A percentile compares a stretch with the other conserved stretches of the same genome.
phyloP scores from a whole-genome alignment of 2,888 invertebrate genomes.

The Cinara cedri region DNA sequence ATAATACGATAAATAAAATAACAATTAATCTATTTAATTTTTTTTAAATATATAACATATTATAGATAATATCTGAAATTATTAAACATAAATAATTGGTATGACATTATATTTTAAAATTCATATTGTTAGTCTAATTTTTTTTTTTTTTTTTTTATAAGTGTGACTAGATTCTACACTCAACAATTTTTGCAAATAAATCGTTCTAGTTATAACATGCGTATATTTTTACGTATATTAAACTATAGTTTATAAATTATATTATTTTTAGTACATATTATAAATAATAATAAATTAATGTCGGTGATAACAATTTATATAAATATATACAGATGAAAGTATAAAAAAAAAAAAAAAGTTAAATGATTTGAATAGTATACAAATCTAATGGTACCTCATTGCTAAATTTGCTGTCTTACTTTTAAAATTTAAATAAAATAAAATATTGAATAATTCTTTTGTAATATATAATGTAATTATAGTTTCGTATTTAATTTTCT shows the following conservation, averaged over 20 bases:
- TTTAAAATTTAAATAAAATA: constrained; percentile 34
- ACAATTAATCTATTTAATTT: constrained; percentile 26
- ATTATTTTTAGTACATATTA: constrained; percentile 40
- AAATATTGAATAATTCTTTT: constrained; percentile 39
- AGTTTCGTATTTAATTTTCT: constrained; percentile 64
- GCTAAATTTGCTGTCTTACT: constrained; percentile 11
- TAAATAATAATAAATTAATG: constrained; percentile 42
- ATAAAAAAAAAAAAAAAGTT: constrained; percentile 41
- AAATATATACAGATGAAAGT: constrained; percentile 52
- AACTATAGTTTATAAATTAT: constrained; percentile 21
- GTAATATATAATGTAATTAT: neutral
- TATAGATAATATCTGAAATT: constrained; percentile 24
- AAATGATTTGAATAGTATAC: constrained; percentile 16
- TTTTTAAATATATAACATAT: constrained; percentile 31
- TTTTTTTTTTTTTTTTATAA: constrained; percentile 21
- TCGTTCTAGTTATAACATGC: constrained; percentile 9
- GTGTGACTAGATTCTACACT: constrained; percentile 58
- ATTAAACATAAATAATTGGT: constrained; percentile 27
- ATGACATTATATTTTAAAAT: constrained; percentile 21
- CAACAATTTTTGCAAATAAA: constrained; percentile 52
- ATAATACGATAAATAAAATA: constrained; percentile 26
- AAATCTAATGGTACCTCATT: neutral
- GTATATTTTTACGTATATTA: constrained; percentile 18
- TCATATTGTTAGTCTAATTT: constrained; percentile 52
- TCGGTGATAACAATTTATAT: constrained; percentile 35